Evolutionary conservation across 1,140 invertebrate species (phyloP).

Genomic region (Dreissena rostriformis): DNA sequence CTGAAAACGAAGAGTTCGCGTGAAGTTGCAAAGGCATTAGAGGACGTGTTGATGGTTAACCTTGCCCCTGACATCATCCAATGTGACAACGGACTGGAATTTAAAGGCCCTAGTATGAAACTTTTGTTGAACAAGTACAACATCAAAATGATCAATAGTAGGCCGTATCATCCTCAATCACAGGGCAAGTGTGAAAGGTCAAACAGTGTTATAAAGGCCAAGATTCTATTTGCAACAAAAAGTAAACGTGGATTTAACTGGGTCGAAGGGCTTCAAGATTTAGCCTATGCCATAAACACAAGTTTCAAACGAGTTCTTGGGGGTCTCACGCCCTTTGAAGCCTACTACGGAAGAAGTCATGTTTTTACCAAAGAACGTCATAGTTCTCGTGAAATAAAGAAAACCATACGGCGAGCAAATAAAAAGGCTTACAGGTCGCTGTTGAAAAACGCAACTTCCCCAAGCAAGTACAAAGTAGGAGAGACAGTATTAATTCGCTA

Average conservation of each 20-base stretch:
- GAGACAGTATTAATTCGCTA: slow-evolving; percentile 6
- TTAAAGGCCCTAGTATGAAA: slow-evolving; percentile 6
- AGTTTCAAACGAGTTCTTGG: slow-evolving; percentile 28
- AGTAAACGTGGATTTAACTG: slow-evolving; percentile 31
- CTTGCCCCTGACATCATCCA: slow-evolving; percentile 4
- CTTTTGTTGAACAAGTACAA: neutral
- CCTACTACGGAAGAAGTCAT: slow-evolving; percentile 5
- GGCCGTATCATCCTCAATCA: slow-evolving; percentile 25
- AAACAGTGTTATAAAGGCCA: slow-evolving; percentile 11
- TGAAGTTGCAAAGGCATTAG: slow-evolving; percentile 30
- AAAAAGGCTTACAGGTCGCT: slow-evolving; percentile 5
- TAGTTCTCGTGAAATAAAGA: slow-evolving; percentile 6
- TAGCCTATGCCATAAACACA: slow-evolving; percentile 8
- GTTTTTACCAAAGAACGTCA: slow-evolving; percentile 6
- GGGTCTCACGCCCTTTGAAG: slow-evolving; percentile 16
- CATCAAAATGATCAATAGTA: slow-evolving; percentile 21
- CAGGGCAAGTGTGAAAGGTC: slow-evolving; percentile 20
- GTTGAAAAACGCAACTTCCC: slow-evolving; percentile 5
- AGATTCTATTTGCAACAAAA: slow-evolving; percentile 15
- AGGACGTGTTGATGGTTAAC: slow-evolving; percentile 22
- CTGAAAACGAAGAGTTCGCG: slow-evolving; percentile 25
- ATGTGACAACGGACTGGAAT: slow-evolving; percentile 1
- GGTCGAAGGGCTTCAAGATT: slow-evolving; percentile 9
- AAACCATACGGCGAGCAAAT: slow-evolving; percentile 5
- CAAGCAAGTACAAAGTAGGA: slow-evolving; percentile 5